Percentiles rank a stretch among this genome's conserved stretches.
Evolutionary conservation across 2,888 invertebrate genomes (phyloP).

Genomic region (Noctua pronuba): DNA sequence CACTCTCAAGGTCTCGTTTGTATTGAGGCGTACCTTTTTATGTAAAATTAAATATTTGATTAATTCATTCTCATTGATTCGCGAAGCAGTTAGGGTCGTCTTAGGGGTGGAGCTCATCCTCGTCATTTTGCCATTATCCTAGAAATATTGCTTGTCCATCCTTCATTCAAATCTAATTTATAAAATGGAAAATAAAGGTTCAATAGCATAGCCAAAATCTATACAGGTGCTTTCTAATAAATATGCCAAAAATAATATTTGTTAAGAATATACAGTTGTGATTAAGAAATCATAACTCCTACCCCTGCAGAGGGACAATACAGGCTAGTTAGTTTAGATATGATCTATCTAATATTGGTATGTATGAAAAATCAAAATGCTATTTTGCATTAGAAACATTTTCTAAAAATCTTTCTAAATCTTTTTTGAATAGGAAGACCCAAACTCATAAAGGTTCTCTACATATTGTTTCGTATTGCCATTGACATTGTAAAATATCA

Average conservation of each 20-base stretch:
- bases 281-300: background rate
- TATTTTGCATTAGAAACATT: background rate
- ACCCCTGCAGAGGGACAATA: background rate
- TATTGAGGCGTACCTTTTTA: slow-evolving; percentile 31
- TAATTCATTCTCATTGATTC: background rate
- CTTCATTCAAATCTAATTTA: background rate
- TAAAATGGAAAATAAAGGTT: background rate
- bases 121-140: background rate
- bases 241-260: background rate
- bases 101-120: slow-evolving; percentile 21
- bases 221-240: background rate
- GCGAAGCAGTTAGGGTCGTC: background rate
- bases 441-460: background rate
- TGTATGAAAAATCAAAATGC: accelerated
- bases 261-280: background rate
- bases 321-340: background rate
- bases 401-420: background rate
- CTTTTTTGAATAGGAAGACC: background rate
- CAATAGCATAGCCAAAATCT: background rate
- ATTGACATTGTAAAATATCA: slow-evolving; percentile 41
- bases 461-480: slow-evolving; percentile 11
- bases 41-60: slow-evolving; percentile 14
- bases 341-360: background rate
- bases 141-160: background rate
- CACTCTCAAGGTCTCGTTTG: slow-evolving; percentile 57